A percentile compares a stretch with the other conserved stretches of the same genome.
Conservation (phyloP, 1,140 invertebrate genomes). For the Drosophila bifasciata region DNA sequence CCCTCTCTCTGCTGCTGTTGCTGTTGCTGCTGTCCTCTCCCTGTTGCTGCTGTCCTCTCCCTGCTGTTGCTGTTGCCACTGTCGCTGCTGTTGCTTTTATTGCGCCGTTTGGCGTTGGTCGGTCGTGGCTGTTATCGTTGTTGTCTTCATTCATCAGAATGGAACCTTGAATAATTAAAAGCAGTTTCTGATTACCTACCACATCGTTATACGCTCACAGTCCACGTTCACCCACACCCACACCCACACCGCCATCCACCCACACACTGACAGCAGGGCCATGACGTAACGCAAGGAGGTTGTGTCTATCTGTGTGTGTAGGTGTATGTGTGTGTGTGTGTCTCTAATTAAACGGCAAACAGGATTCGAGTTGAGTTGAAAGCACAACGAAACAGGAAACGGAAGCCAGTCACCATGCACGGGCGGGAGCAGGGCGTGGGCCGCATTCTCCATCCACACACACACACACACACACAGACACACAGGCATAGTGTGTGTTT, state of each 20-base stretch:
- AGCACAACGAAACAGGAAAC: constrained; percentile 81
- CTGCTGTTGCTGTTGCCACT: constrained; percentile 1
- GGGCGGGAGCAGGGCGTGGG: too few relatives aligned
- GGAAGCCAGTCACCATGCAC: constrained; percentile 78
- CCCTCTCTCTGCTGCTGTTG: constrained; percentile 35
- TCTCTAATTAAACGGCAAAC: constrained; percentile 83
- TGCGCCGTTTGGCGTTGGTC: constrained; percentile 71
- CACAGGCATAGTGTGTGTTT: constrained; percentile 52
- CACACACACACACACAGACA: constrained; percentile 13
- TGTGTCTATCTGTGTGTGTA: constrained; percentile 13
- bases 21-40: constrained; percentile 58
- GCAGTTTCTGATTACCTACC: constrained; percentile 83
- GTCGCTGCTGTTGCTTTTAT: constrained; percentile 63
- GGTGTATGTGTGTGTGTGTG: constrained; percentile 56
- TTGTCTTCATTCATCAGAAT: constrained; percentile 83
- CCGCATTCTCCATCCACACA: constrained; percentile 2
- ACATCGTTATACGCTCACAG: constrained; percentile 81
- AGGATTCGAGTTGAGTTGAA: constrained; percentile 81
- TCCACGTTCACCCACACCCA: constrained; percentile 53
- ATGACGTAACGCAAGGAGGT: constrained; percentile 41
- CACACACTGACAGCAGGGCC: neutral
- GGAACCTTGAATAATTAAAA: constrained; percentile 83
- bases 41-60: neutral
- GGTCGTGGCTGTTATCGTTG: constrained; percentile 50
- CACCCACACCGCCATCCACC: constrained; percentile 30